Conservation (phyloP, 1,140 invertebrate species). For the Leptopilina clavipes region DNA sequence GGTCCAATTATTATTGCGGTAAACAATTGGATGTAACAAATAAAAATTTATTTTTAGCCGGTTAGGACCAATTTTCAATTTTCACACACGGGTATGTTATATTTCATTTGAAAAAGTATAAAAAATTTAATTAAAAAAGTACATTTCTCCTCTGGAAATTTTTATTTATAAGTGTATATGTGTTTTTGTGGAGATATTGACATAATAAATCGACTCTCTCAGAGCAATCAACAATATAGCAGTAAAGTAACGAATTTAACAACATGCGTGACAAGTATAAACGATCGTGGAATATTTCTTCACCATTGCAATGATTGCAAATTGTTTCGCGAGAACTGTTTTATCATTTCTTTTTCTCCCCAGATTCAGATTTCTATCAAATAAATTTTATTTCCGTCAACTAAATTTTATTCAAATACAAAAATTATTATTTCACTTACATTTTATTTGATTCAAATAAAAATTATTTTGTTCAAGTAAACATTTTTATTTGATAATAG, state of each 20-base stretch:
- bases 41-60: no score
- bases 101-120: background rate
- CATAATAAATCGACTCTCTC: background rate
- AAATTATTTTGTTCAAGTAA: no score
- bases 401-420: no score
- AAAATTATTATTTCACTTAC: no score
- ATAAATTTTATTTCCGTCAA: no score
- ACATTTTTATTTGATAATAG: no score
- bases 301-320: background rate
- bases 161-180: slow-evolving; percentile 4
- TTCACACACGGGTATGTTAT: no score
- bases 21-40: no score
- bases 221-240: background rate
- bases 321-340: background rate
- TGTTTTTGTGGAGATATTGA: background rate
- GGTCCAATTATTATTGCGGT: no score
- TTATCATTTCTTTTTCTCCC: background rate
- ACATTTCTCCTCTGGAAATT: background rate
- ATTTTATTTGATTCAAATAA: no score
- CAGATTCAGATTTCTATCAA: no score
- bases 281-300: background rate
- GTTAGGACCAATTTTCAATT: no score
- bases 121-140: slow-evolving; percentile 2
- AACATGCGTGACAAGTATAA: slow-evolving; percentile 4
- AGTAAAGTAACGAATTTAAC: background rate